These are phyloP conservation scores for Echeneis naucrates DNA, from an alignment of 2,797 vertebrate species.

Conservation along the genomic window DNA sequence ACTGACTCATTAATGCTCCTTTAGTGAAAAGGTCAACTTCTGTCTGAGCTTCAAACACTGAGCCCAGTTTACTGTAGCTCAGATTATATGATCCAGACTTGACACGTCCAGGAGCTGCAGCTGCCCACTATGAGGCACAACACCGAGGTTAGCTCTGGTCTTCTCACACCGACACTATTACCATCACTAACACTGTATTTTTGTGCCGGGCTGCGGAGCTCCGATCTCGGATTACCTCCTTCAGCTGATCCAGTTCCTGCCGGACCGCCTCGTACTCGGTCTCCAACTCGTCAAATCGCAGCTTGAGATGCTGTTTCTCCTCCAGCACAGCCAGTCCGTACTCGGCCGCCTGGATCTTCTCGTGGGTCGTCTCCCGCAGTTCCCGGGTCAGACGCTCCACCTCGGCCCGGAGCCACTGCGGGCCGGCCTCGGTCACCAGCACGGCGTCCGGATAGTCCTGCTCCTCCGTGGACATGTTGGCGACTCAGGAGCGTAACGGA, in stretches of 20 bases:
- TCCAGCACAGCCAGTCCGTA: slow-evolving; percentile 97
- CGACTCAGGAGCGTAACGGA: slow-evolving; percentile 71
- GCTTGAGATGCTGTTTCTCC: slow-evolving; percentile 96
- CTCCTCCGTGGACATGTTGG: slow-evolving; percentile 89
- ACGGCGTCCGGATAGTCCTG: slow-evolving; percentile 88
- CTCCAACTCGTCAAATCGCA: slow-evolving; percentile 94
- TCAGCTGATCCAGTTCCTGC: slow-evolving; percentile 94
- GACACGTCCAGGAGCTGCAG: slow-evolving; percentile 4
- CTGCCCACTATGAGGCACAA: background rate
- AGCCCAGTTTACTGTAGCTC: background rate
- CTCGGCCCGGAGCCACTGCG: slow-evolving; percentile 91
- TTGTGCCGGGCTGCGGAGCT: slow-evolving; percentile 33
- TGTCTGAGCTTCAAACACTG: too few species aligned
- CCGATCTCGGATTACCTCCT: slow-evolving; percentile 86
- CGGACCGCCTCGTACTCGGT: slow-evolving; percentile 91
- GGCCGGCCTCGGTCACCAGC: slow-evolving; percentile 89
- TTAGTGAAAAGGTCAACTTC: background rate
- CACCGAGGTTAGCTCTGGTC: background rate
- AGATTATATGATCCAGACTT: slow-evolving; percentile 15
- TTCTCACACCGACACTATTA: background rate
- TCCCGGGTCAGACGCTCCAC: slow-evolving; percentile 91
- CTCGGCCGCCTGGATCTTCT: slow-evolving; percentile 99
- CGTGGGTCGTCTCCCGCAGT: slow-evolving; percentile 92
- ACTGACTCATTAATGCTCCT: background rate
- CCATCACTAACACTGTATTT: background rate